A percentile compares a stretch with the other conserved stretches of the same genome.
These are phyloP conservation scores for Heliconius eleuchia DNA, from an alignment of 1,140 invertebrate genomes.

Conservation along the genomic window DNA sequence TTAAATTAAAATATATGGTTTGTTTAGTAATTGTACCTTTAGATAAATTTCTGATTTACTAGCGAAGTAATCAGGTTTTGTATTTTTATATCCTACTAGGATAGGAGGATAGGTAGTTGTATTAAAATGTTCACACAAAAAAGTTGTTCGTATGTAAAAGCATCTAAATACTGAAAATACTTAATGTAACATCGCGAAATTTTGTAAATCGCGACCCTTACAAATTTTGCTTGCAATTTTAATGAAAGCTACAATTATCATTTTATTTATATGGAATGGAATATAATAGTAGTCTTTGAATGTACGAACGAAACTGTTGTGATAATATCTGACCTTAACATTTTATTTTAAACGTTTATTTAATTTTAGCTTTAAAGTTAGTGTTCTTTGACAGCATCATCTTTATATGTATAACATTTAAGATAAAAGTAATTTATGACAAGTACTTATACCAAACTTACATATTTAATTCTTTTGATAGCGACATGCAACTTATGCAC, in stretches of 20 bases:
- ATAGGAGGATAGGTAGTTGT: too few relatives aligned
- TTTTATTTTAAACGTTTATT: background rate
- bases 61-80: too few relatives aligned
- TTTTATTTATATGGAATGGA: conserved; percentile 10
- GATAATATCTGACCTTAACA: conserved; percentile 6
- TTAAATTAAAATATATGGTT: too few relatives aligned
- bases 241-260: background rate
- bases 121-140: background rate
- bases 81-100: too few relatives aligned
- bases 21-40: too few relatives aligned
- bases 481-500: too few relatives aligned
- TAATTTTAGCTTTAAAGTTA: background rate
- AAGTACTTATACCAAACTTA: background rate
- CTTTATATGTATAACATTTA: background rate
- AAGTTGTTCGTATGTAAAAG: background rate
- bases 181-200: background rate
- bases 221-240: background rate
- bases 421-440: background rate
- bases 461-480: background rate
- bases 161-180: background rate
- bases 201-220: background rate
- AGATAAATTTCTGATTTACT: too few relatives aligned
- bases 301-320: background rate
- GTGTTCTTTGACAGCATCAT: background rate
- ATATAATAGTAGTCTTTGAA: background rate